Evolutionary conservation across 2,113 vertebrate species (phyloP).

Genomic region (Bujurquina vittata): DNA sequence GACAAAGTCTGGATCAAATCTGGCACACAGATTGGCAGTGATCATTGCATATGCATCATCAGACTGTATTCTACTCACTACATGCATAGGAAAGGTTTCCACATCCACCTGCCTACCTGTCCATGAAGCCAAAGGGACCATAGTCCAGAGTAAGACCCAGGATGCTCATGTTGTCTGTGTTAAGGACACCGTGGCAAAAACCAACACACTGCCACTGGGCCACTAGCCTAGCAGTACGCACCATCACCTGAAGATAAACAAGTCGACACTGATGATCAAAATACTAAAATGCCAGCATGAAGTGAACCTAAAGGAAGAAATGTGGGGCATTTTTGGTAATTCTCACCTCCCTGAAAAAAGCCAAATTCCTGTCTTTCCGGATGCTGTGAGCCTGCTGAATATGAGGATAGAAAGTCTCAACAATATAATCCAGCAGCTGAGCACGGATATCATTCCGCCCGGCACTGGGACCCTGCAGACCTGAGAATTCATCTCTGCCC

Average conservation of each 20-base stretch:
- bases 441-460: constrained; percentile 84
- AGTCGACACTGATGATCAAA: not conserved
- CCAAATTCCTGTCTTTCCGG: constrained; percentile 81
- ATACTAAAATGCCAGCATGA: not conserved
- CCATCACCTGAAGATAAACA: constrained; percentile 78
- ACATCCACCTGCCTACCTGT: constrained; percentile 84
- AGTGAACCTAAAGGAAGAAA: not conserved
- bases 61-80: not conserved
- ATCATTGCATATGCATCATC: not conserved
- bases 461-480: constrained; percentile 88
- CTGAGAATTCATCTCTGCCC: constrained; percentile 86
- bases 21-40: constrained; percentile 38
- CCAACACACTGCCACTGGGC: constrained; percentile 94
- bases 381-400: constrained; percentile 81
- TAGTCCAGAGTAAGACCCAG: constrained; percentile 93
- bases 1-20: constrained; percentile 91
- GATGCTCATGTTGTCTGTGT: constrained; percentile 96
- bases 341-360: constrained; percentile 90
- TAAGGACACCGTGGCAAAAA: constrained; percentile 94
- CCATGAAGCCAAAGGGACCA: constrained; percentile 93
- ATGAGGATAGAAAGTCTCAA: constrained; percentile 88
- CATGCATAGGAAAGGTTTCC: not conserved
- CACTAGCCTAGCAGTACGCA: constrained; percentile 85
- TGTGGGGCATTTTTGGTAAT: not conserved
- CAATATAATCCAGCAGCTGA: constrained; percentile 90